Evolutionary conservation across 2,113 vertebrate genomes (phyloP), one percentile per base, ranked within the genome.

Genomic region (Corvus moneduloides): DNA sequence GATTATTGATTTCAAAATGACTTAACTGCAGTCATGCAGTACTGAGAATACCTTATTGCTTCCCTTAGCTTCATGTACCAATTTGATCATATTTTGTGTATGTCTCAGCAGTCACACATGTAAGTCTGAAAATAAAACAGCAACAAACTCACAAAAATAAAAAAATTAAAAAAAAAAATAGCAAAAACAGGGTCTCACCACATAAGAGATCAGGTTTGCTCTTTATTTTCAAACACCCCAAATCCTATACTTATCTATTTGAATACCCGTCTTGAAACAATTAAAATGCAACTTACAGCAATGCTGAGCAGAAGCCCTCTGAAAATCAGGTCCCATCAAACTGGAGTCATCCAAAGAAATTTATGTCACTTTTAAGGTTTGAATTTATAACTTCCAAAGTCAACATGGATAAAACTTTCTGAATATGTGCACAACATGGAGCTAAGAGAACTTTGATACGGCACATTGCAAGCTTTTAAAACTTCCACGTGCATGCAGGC

Each of bases 1-100:
- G 89, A 96, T 95, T 96, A 97, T 94, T 96, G 94, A 96, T 97
- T 97, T 97, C 84, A 88, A 89, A 94, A 96, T 96, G 46, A 94
- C 92, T 96, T 94, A 95, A 96, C 89, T 90, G 91, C 94, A 97
- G 77, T 92, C 88, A 96, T 92, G 93, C 88, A 94, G 62, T 79
- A 86, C 90, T 71, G 80, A 94, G 66, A 96, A 84, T 90, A 90
- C 52, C 69, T 94, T 95, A 94, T 89, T 92, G 85, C 90, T 91
- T 93, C 58, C 41, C 77, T 82, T 87, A 94, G 82, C 77, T 84
- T 85, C 89, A 64, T 95, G 89, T 94, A 94, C 76, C 74, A 95
- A 77, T 90, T 78, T 79, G 87, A 87, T 94, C 85, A 52, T 67
- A 95, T 96, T 96, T 94, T 94, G 72, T 93, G 68, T 93, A 84